Conservation (phyloP, 1,140 invertebrate species). For the Tetramorium simillimum region DNA sequence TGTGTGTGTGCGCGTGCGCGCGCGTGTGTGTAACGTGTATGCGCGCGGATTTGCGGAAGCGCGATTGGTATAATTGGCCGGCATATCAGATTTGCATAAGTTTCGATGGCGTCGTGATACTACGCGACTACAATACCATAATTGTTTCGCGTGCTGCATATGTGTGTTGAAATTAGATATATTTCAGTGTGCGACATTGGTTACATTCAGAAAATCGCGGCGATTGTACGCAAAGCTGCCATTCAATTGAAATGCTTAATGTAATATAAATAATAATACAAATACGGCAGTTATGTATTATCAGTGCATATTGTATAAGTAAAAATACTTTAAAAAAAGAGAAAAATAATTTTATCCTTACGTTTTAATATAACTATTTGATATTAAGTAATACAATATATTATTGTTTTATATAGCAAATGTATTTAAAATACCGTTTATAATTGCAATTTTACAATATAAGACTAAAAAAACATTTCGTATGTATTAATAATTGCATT, state of each 20-base stretch:
- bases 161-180: not conserved
- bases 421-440: not conserved
- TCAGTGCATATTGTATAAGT: not conserved
- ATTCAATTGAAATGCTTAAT: not conserved
- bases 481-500: not conserved
- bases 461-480: not conserved
- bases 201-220: not conserved
- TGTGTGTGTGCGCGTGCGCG: not conserved
- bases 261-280: not conserved
- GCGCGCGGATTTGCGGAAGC: constrained; percentile 29
- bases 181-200: too few species aligned
- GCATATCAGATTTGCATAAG: constrained; percentile 50
- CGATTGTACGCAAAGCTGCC: not conserved
- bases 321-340: not conserved
- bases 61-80: constrained; percentile 23
- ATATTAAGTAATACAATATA: not conserved
- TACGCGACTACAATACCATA: not conserved
- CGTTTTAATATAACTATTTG: not conserved
- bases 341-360: not conserved
- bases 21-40: not conserved
- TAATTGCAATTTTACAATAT: not conserved
- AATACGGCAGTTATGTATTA: not conserved
- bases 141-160: not conserved
- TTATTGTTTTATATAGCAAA: not conserved
- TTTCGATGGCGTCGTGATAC: constrained; percentile 30